Conservation (phyloP, 2,113 vertebrate genomes). For the Phoxinus phoxinus region DNA sequence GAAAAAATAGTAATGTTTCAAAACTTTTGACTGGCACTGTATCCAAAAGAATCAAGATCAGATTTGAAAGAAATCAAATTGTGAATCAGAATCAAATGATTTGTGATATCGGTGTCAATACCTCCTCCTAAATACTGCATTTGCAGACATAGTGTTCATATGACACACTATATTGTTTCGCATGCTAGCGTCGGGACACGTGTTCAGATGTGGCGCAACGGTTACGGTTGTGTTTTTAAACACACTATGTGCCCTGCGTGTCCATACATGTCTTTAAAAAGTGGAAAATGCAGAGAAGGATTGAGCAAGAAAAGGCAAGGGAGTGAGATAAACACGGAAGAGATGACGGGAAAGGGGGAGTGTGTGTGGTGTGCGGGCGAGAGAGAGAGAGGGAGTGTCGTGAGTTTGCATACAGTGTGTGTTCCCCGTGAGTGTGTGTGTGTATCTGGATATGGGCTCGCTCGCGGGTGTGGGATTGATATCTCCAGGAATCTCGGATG, state of each 20-base stretch:
- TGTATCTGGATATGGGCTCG: slow-evolving; percentile 20
- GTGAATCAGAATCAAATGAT: neutral
- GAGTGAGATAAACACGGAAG: neutral
- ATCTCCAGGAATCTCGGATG: slow-evolving; percentile 17
- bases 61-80: neutral
- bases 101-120: neutral
- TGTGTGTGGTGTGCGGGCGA: slow-evolving; percentile 30
- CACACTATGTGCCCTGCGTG: neutral
- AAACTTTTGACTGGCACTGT: too few relatives aligned
- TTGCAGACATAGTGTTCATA: neutral
- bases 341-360: slow-evolving; percentile 21
- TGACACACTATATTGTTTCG: neutral
- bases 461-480: slow-evolving; percentile 1
- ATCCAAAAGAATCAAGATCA: neutral
- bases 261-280: neutral
- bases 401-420: slow-evolving; percentile 6
- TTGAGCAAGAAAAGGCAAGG: neutral
- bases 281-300: neutral
- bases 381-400: neutral
- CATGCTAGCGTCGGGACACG: neutral
- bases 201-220: neutral
- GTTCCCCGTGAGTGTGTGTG: neutral
- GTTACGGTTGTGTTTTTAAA: neutral
- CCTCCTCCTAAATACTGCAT: neutral
- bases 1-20: too few relatives aligned